Evolutionary conservation across 2,888 invertebrate genomes (phyloP), one percentile per base, ranked within the genome.

Genomic region (Orchesellides sinensis): DNA sequence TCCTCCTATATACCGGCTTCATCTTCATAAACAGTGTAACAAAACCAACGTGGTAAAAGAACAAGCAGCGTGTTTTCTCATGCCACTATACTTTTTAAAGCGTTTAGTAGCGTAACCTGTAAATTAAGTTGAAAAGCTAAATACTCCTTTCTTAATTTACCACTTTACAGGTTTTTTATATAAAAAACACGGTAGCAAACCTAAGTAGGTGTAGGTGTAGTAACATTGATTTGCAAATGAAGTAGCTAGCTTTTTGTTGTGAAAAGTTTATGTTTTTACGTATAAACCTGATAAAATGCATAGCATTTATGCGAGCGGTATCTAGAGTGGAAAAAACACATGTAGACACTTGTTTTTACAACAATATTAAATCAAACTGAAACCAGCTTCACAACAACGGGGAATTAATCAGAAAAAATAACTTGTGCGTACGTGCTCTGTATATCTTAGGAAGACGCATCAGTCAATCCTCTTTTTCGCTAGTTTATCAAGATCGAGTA

Each of bases 271-370:
- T 70, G 25, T 25, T 8, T n/a, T 49, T 10, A n/a, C 49, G n/a
- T n/a, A n/a, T n/a, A n/a, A n/a, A n/a, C n/a, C n/a, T n/a, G n/a
- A n/a, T n/a, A n/a, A n/a, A n/a, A n/a, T n/a, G n/a, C 32, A n/a
- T 40, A 40, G 40, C 40, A 21, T 49, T 32, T 27, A 29, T 65
- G 65, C 40, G 52, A 21, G 35, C 25, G 32, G 35, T 65, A 74
- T 74, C 23, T 74, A 52, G 63, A 74, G 74, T 65, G 74, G 73
- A 63, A 65, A 72, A 35, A 65, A 63, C 65, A 65, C 65, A 65
- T 74, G 74, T 74, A 74, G 54, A 74, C 74, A 74, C 74, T 61
- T 61, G 74, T 65, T 65, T 65, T 52, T 74, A 65, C 74, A 74
- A 52, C 52, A 49, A 54, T 54, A 65, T 65, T 74, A 65, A 74